Conservation (phyloP, 2,797 vertebrate species). For the Cephalopachus bancanus region DNA sequence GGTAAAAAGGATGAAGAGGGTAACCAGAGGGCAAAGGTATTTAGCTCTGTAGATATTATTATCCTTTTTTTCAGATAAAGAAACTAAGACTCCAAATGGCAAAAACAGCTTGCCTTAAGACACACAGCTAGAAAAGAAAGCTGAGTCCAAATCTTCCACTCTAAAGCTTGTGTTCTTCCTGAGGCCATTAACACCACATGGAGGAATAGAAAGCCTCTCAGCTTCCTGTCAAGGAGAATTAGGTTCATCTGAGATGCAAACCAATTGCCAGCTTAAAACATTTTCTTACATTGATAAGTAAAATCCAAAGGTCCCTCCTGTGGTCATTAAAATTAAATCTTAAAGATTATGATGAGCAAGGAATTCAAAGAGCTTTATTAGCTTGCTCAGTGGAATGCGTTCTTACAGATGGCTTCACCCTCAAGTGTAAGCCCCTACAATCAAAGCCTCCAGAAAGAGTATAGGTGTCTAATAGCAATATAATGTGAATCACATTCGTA, state of each 20-base stretch:
- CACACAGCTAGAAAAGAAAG: background rate
- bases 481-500: background rate
- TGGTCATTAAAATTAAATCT: conserved; percentile 70
- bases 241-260: conserved; percentile 53
- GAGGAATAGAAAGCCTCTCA: background rate
- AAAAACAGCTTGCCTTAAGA: background rate
- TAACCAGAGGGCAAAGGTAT: background rate
- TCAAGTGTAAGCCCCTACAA: background rate
- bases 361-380: conserved; percentile 49
- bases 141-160: background rate
- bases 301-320: conserved; percentile 60
- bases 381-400: background rate
- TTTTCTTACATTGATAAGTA: conserved; percentile 52
- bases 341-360: conserved; percentile 55
- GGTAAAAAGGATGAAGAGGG: background rate
- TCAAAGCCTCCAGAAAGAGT: background rate
- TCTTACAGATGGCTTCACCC: conserved; percentile 25
- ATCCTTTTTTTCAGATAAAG: background rate
- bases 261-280: conserved; percentile 57
- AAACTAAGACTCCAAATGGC: background rate
- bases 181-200: background rate
- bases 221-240: conserved; percentile 3
- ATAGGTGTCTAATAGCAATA: background rate
- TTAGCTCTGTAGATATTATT: background rate
- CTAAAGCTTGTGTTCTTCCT: background rate